phyloP scores from a whole-genome alignment of 1,140 invertebrate genomes.

The Drosophila kikkawai region DNA sequence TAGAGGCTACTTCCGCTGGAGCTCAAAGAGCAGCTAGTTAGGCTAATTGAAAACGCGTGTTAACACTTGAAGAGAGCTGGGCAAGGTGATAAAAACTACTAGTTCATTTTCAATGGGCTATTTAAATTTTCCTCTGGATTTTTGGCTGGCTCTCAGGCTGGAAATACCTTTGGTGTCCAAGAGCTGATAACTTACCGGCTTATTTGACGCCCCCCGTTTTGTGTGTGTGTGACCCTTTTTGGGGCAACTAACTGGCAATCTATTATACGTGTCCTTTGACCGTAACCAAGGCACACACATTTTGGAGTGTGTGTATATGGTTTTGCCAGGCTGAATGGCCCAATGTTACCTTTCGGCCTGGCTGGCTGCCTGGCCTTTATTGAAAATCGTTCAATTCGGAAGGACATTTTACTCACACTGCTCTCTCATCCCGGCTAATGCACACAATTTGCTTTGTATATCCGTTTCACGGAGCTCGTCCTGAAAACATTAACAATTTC shows the following conservation, averaged over 20 bases:
- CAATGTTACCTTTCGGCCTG: slow-evolving; percentile 74
- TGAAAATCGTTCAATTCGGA: slow-evolving; percentile 59
- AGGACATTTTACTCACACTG: slow-evolving; percentile 19
- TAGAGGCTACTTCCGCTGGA: background rate
- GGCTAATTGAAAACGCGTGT: slow-evolving; percentile 74
- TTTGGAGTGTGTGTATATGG: slow-evolving; percentile 13
- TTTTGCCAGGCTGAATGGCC: slow-evolving; percentile 49
- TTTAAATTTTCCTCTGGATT: slow-evolving; percentile 15
- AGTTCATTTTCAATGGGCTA: slow-evolving; percentile 29
- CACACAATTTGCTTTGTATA: slow-evolving; percentile 71
- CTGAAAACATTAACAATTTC: slow-evolving; percentile 68
- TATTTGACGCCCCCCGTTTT: slow-evolving; percentile 25
- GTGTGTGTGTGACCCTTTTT: slow-evolving; percentile 42
- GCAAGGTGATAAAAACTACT: background rate
- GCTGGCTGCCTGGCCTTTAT: slow-evolving; percentile 55
- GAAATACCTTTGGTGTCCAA: slow-evolving; percentile 27
- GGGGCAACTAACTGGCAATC: slow-evolving; percentile 61
- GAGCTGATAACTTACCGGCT: slow-evolving; percentile 57
- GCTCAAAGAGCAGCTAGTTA: slow-evolving; percentile 6
- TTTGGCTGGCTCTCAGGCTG: slow-evolving; percentile 1
- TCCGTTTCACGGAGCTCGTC: slow-evolving; percentile 30
- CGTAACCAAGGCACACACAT: slow-evolving; percentile 58
- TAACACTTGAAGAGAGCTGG: slow-evolving; percentile 51
- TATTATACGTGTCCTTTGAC: slow-evolving; percentile 77
- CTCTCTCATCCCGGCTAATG: slow-evolving; percentile 40